Evolutionary conservation across 2,797 vertebrate species (phyloP).

Genomic region (Acrossocheilus fasciatus): DNA sequence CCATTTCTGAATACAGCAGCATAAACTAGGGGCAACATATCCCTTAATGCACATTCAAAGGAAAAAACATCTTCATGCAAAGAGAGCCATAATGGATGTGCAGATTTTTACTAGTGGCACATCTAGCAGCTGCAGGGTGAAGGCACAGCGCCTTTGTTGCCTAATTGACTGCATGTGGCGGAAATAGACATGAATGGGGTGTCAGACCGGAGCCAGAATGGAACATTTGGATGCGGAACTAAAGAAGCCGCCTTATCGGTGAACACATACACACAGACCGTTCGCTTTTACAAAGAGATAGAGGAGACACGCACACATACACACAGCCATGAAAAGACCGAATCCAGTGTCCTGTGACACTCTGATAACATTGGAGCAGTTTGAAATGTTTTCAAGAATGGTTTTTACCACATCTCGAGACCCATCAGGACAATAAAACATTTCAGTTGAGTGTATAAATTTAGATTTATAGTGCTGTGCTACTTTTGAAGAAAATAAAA

Average conservation of each 20-base stretch:
- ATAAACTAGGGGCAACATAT: background rate
- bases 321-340: conserved; percentile 24
- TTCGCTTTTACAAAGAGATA: conserved; percentile 48
- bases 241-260: conserved; percentile 42
- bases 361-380: conserved; percentile 47
- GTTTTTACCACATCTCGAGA: conserved; percentile 30
- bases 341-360: conserved; percentile 40
- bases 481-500: conserved; percentile 15
- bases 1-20: background rate
- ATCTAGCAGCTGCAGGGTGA: conserved; percentile 47
- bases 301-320: conserved; percentile 31
- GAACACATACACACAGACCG: conserved; percentile 41
- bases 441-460: conserved; percentile 10
- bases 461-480: background rate
- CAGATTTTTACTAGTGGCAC: conserved; percentile 27
- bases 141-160: conserved; percentile 33
- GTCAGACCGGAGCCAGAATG: conserved; percentile 42
- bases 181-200: conserved; percentile 53
- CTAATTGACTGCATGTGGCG: conserved; percentile 48
- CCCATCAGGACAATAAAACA: conserved; percentile 19
- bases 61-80: conserved; percentile 39
- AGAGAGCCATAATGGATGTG: conserved; percentile 35
- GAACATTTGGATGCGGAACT: conserved; percentile 49
- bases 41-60: conserved; percentile 24
- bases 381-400: conserved; percentile 42